phyloP scores from a whole-genome alignment of 2,797 vertebrate species.

The Pseudomugil gertrudae region DNA sequence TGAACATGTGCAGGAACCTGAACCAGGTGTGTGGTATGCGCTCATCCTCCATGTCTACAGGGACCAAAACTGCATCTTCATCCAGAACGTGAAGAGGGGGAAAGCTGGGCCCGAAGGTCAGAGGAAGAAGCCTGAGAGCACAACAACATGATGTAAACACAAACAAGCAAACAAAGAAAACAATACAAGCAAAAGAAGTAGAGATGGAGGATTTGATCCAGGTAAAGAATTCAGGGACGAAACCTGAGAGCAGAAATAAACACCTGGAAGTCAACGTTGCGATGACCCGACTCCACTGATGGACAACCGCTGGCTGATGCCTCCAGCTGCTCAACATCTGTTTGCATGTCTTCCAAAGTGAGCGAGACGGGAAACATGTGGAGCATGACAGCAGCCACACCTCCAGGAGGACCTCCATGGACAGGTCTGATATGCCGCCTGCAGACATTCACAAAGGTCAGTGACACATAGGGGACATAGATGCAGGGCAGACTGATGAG shows the following conservation, averaged over 20 bases:
- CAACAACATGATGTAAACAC: neutral
- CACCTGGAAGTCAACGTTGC: constrained; percentile 92
- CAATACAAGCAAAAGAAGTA: neutral
- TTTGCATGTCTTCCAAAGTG: constrained; percentile 93
- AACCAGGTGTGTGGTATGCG: constrained; percentile 93
- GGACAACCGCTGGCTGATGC: constrained; percentile 91
- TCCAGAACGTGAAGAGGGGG: constrained; percentile 90
- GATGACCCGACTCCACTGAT: constrained; percentile 92
- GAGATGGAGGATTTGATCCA: too few relatives aligned
- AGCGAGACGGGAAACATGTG: constrained; percentile 90
- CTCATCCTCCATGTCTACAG: constrained; percentile 90
- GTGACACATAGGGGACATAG: too few relatives aligned
- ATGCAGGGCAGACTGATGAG: too few relatives aligned
- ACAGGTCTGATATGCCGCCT: constrained; percentile 83
- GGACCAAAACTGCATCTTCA: constrained; percentile 90
- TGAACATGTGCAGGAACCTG: constrained; percentile 92
- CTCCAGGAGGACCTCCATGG: constrained; percentile 91
- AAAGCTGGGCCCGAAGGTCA: constrained; percentile 90
- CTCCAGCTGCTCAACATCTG: constrained; percentile 95
- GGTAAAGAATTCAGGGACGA: neutral
- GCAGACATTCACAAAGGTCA: neutral
- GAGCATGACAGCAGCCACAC: constrained; percentile 92
- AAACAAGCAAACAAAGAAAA: too few relatives aligned
- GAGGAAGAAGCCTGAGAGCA: constrained; percentile 84
- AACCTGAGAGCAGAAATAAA: too few relatives aligned